These are phyloP conservation scores for Periphyllus acericola DNA, from an alignment of 2,888 invertebrate species.

Conservation along the genomic window DNA sequence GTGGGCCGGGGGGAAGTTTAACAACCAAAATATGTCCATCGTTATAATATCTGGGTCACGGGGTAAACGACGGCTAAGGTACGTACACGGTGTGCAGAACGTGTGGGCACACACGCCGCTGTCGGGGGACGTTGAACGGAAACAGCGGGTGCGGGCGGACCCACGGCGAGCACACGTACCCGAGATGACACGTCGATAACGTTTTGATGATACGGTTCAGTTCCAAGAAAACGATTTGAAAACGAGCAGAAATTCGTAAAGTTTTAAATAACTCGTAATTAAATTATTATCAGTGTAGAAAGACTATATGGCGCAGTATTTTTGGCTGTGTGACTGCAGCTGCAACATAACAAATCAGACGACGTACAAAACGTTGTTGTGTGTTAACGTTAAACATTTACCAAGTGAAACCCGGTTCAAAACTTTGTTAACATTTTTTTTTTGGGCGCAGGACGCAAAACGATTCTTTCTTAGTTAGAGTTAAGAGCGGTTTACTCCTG, in stretches of 20 bases:
- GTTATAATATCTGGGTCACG: too few species aligned
- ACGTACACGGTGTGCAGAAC: background rate
- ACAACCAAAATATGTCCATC: too few species aligned
- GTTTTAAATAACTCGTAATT: background rate
- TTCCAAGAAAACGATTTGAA: background rate
- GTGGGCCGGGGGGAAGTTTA: background rate
- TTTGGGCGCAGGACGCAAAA: background rate
- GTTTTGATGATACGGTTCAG: background rate
- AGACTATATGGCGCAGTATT: too few species aligned
- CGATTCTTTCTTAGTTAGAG: too few species aligned
- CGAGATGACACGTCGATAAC: background rate
- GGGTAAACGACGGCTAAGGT: too few species aligned
- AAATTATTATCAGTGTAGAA: background rate
- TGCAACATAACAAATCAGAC: too few species aligned
- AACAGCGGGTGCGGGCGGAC: background rate
- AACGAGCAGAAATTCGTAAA: too few species aligned
- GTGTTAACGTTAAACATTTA: too few species aligned
- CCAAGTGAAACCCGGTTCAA: too few species aligned
- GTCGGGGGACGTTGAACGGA: background rate
- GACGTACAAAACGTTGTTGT: too few species aligned
- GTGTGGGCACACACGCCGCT: background rate
- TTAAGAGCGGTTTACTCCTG: too few species aligned
- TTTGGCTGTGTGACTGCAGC: too few species aligned
- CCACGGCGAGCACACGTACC: background rate
- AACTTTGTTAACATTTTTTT: background rate